Base-by-base conservation (phyloP, 2,797 vertebrate genomes). In the Siniperca obscura region DNA sequence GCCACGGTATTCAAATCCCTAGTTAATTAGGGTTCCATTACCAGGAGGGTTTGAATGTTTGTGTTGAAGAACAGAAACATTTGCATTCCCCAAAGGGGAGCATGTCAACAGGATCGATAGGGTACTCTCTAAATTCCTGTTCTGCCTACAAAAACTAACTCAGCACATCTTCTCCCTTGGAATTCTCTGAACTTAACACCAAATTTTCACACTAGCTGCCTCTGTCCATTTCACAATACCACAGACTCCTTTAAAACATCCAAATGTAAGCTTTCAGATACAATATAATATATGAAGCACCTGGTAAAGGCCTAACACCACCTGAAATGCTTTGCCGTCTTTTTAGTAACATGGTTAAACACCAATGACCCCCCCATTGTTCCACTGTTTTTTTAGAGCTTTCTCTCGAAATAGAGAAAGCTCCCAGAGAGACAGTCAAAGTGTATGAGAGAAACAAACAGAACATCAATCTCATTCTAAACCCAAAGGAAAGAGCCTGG, bases 61-160 rank as follows among this genome's bases (percentile, higher is more conserved):
- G 87, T 89, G 87, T 90, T 92, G 87, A 93, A 84, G 89, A 93
- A 93, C 85, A 86, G 89, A 91, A 93, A 90, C 87, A 95, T 93
- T 93, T 94, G 92, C 93, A 94, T 94, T 92, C 82, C 90, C 94
- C 91, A 86, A 90, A 90, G 91, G 93, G 87, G 81, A 85, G 81
- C 71, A 19, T 89, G 93, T 94, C 93, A 95, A 91, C 87, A 93
- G 91, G 91, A 95, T 94, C 90, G 87, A 95, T 95, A 93, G 94
- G 80, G 84, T 91, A 79, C 85, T 80, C 82, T 88, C 75, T 60
- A 80, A 91, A 90, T 80, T 91, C 78, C 85, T 75, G 80, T 78
- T 91, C 86, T 55, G 81, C 83, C 86, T 89, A 86, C 61, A 78
- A 86, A 91, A 90, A 87, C 66, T 55, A 82, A 84, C 89, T 93